Evolutionary conservation across 2,797 vertebrate genomes (phyloP).

Genomic region (Novumbra hubbsi): DNA sequence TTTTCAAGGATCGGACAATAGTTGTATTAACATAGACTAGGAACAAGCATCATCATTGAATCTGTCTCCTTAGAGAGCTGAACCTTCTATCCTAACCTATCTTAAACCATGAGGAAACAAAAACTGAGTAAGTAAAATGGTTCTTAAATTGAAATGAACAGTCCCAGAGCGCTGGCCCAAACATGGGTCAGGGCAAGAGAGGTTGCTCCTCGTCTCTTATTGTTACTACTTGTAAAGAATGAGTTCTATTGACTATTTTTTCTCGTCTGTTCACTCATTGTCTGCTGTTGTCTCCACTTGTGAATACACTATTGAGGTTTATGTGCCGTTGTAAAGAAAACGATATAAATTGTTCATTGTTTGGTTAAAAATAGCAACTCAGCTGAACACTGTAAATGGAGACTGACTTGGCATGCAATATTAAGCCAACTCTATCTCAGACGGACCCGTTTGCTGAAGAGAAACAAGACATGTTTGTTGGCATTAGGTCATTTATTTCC

Average conservation of each 20-base stretch:
- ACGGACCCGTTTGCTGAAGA: conserved; percentile 9
- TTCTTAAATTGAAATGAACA: not conserved
- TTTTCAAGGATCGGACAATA: not conserved
- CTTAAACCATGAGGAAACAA: conserved; percentile 53
- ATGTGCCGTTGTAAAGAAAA: conserved; percentile 34
- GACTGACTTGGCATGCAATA: conserved; percentile 5
- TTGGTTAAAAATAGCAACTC: conserved; percentile 14
- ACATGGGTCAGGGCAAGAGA: conserved; percentile 22
- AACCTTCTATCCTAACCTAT: too few relatives aligned
- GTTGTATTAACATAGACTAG: not conserved
- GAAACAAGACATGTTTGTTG: conserved; percentile 5
- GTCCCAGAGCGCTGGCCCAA: not conserved
- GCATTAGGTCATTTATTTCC: not conserved
- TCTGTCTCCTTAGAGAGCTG: not conserved
- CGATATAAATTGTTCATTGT: conserved; percentile 50
- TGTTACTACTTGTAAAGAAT: conserved; percentile 14
- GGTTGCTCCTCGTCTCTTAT: conserved; percentile 17
- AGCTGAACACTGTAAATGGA: conserved; percentile 21
- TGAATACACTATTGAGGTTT: conserved; percentile 31
- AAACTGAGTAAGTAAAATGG: conserved; percentile 56
- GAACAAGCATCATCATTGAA: not conserved
- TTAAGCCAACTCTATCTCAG: conserved; percentile 15
- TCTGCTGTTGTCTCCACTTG: conserved; percentile 37
- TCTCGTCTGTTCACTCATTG: conserved; percentile 38
- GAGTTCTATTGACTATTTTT: conserved; percentile 10